Base-by-base conservation (phyloP, 2,113 vertebrate genomes). In the Macquaria australasica region DNA sequence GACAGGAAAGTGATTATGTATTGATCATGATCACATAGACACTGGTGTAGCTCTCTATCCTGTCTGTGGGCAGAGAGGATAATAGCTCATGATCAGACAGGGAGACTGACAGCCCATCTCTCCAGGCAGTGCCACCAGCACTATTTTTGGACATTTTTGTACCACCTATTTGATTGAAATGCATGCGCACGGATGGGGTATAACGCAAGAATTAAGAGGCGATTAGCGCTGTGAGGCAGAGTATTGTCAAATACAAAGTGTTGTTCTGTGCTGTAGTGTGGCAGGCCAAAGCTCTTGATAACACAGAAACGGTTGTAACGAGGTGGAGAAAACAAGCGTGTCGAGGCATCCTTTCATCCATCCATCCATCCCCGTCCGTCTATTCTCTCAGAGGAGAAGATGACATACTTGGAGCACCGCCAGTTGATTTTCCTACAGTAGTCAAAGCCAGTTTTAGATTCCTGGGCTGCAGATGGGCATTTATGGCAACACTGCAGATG, bases 1-100 rank as follows among this genome's bases (percentile, higher is more conserved):
- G 92, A 94, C 89, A 93, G 89, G 81, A 89, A 92, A 93, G 88
- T 94, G 92, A 93, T 94, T 94, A 92, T 92, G 89, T 94, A 94
- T 94, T 94, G 94, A 94, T 94, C 90, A 91, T n/a, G 83, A 92
- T 92, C 91, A 91, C 92, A 89, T 90, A 89, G 91, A 91, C 90
- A 88, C 84, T 84, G 79, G 91, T 89, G 84, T 85, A 67, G 79
- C 90, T 87, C 91, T 87, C 81, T 78, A 86, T 83, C 73, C 68
- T 86, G 88, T 89, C 90, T 84, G 85, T 79, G 89, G 82, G 68
- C 81, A 80, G 81, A 86, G 88, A 88, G 91, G 89, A 94, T 91
- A 94, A 93, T 93, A 89, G 93, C 93, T 93, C 88, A 83, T 87
- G 89, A 93, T 93, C 92, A 91, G 91, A 91, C 91, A 31, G 71